Base-by-base conservation (phyloP, 2,113 vertebrate species). In the Sula dactylatra region DNA sequence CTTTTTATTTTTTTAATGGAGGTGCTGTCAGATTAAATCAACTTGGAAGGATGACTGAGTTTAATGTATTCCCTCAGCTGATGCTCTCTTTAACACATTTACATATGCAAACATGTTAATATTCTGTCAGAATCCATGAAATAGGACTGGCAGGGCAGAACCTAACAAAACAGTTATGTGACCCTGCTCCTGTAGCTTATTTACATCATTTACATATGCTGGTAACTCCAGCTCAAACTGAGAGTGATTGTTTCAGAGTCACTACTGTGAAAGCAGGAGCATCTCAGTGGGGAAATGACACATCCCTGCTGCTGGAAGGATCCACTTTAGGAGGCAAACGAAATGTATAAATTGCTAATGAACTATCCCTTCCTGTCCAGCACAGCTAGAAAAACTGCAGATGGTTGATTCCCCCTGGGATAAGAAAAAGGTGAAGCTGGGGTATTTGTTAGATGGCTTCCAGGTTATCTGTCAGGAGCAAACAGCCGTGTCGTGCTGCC, bases 1-100 rank as follows among this genome's bases (percentile, higher is more conserved):
- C 96, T 96, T 96, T 97, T 97, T 97, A 97, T 96, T 97, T 97
- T 97, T 97, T 94, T 95, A 96, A 96, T 97, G 97, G 96, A 95
- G 84, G 87, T 81, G 93, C 93, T 97, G 97, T 97, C 96, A 96
- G 96, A 96, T 96, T 95, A 96, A 96, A 97, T 97, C 96, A 96
- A 55, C 95, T 86, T 38, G 82, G 96, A 86, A 96, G 89, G 85
- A 74, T 2, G 0, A 81, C 59, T 9, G 82, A 59, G 93, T 95
- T 96, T 88, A 97, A 97, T 92, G 95, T 96, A 95, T 97, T 96
- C 97, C 93, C 93, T 91, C 76, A 81, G 89, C 91, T 90, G 91
- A 92, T 81, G 93, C 79, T 78, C 84, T 85, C 89, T 97, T 96
- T 96, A 95, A 86, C 66, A 86, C 71, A 96, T 97, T 97, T 97